Percentiles rank a stretch among this genome's conserved stretches.
These are phyloP conservation scores for Amiota minor DNA, from an alignment of 2,888 invertebrate genomes.

Conservation along the genomic window DNA sequence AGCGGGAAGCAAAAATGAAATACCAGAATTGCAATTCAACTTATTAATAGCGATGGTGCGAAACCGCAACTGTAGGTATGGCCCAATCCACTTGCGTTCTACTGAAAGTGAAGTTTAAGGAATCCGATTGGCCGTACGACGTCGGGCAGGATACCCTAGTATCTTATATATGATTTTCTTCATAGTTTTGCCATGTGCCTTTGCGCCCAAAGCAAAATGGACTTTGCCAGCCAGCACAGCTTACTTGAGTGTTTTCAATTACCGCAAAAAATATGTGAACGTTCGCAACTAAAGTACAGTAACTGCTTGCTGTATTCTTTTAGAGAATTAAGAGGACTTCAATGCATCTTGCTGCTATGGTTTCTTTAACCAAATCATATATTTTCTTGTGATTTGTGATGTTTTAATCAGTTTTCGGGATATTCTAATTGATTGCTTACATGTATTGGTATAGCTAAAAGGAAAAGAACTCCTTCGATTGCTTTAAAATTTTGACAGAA, in stretches of 20 bases:
- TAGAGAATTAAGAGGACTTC: neutral
- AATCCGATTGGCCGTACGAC: no score
- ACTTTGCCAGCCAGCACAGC: constrained; percentile 5
- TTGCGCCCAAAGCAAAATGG: constrained; percentile 2
- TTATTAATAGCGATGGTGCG: no score
- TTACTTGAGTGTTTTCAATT: constrained; percentile 22
- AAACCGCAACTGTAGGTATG: no score
- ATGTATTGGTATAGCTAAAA: no score
- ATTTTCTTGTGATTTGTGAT: no score
- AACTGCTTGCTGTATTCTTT: neutral
- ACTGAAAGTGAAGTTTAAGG: no score
- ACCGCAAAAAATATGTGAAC: constrained; percentile 18
- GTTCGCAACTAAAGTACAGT: neutral
- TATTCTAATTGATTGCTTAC: constrained; percentile 11
- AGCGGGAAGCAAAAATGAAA: no score
- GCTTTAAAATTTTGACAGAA: no score
- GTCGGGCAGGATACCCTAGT: neutral
- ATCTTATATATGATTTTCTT: constrained; percentile 11
- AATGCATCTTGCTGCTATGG: neutral
- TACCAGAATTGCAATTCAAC: no score
- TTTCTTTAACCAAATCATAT: no score
- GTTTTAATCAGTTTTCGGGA: neutral
- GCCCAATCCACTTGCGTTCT: no score
- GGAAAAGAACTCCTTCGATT: no score
- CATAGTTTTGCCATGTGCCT: neutral